Conservation (phyloP, 2,797 vertebrate genomes). For the Sebastes vulpes region DNA sequence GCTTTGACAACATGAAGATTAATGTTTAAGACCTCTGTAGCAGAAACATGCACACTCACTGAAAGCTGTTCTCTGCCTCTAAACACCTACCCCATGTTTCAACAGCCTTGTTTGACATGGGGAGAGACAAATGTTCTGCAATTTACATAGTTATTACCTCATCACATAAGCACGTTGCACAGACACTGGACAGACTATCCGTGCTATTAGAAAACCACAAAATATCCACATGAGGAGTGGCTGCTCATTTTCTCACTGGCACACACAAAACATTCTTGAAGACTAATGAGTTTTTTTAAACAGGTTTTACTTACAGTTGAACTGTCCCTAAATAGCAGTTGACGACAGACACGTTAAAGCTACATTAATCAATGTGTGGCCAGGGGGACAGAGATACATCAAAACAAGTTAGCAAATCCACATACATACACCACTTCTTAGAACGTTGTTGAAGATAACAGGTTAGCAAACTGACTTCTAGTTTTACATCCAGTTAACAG, state of each 20-base stretch:
- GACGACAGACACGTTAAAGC: not conserved
- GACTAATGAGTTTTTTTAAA: not conserved
- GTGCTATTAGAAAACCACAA: not conserved
- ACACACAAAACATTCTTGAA: not conserved
- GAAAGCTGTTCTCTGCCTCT: not conserved
- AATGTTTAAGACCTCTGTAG: not conserved
- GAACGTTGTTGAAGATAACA: not conserved
- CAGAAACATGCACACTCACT: not conserved
- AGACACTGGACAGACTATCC: not conserved
- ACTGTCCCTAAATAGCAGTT: not conserved
- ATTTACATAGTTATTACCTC: not conserved
- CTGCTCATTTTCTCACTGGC: not conserved
- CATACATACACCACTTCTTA: not conserved
- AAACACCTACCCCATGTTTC: not conserved
- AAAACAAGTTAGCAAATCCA: not conserved
- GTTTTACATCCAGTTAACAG: not conserved
- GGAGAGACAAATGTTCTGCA: not conserved
- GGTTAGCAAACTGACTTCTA: not conserved
- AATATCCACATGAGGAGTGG: not conserved
- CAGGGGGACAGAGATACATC: too few relatives aligned
- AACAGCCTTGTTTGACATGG: not conserved
- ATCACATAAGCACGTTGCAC: not conserved
- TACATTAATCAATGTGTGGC: not conserved
- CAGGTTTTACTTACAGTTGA: not conserved
- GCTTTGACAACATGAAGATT: conserved; percentile 13